phyloP scores from a whole-genome alignment of 2,888 invertebrate genomes.

The Drosophila pullipes region DNA sequence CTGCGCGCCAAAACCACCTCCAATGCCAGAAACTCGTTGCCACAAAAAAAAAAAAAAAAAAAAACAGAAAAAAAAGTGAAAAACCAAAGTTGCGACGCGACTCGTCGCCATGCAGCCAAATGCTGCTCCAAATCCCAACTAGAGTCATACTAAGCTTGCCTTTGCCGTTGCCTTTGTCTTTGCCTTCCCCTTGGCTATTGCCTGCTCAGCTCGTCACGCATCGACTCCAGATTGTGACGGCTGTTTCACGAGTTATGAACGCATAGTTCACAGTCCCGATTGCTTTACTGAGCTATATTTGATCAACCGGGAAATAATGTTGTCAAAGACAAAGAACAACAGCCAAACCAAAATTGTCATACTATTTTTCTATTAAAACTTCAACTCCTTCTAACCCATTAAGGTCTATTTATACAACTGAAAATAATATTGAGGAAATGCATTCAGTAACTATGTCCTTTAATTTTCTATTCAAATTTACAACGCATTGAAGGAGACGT shows the following conservation, averaged over 20 bases:
- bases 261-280: constrained; percentile 20
- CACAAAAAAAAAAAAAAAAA: constrained; percentile 1
- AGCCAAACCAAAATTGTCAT: not conserved
- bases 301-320: constrained; percentile 18
- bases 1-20: constrained; percentile 73
- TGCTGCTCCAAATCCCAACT: constrained; percentile 27
- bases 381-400: not conserved
- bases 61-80: not conserved
- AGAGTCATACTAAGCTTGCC: constrained; percentile 16
- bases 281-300: constrained; percentile 26
- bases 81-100: constrained; percentile 4
- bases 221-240: constrained; percentile 34
- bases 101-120: constrained; percentile 14
- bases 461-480: too few relatives aligned
- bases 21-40: constrained; percentile 38
- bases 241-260: constrained; percentile 24
- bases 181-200: constrained; percentile 1
- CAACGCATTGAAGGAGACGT: too few relatives aligned
- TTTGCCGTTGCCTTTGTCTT: not conserved
- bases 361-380: not conserved
- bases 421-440: not conserved
- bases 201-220: constrained; percentile 13
- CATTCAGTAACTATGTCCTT: not conserved
- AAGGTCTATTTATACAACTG: not conserved
- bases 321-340: constrained; percentile 12